Evolutionary conservation across 2,113 vertebrate species (phyloP).

Genomic region (Galeopterus variegatus): DNA sequence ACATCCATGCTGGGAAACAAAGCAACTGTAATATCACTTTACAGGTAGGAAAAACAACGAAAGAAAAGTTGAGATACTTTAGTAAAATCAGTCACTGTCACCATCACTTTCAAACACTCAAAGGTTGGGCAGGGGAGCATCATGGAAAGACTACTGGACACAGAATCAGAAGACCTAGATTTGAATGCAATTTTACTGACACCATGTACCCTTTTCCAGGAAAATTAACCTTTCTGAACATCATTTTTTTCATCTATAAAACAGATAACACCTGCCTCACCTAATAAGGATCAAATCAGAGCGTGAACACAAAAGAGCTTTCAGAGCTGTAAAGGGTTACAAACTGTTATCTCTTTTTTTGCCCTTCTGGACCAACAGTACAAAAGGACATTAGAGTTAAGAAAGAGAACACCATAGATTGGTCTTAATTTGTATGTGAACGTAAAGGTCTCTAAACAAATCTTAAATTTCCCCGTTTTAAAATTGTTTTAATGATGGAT

Average conservation of each 20-base stretch:
- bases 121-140: not conserved
- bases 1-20: not conserved
- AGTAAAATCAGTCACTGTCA: not conserved
- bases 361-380: slow-evolving; percentile 23
- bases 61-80: slow-evolving; percentile 8
- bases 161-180: not conserved
- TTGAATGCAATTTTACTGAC: not conserved
- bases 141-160: not conserved
- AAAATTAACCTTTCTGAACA: not conserved
- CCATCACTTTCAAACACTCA: not conserved
- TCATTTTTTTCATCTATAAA: not conserved
- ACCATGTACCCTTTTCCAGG: not conserved
- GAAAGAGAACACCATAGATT: not conserved
- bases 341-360: not conserved
- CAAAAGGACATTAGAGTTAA: not conserved
- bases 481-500: slow-evolving; percentile 10
- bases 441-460: not conserved
- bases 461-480: not conserved
- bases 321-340: slow-evolving; percentile 18
- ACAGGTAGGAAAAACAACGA: not conserved
- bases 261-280: not conserved
- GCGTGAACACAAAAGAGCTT: slow-evolving; percentile 11
- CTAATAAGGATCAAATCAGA: not conserved
- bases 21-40: not conserved
- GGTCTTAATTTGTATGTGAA: not conserved